phyloP scores from a whole-genome alignment of 1,140 invertebrate species.

The Neodiprion virginianus region DNA sequence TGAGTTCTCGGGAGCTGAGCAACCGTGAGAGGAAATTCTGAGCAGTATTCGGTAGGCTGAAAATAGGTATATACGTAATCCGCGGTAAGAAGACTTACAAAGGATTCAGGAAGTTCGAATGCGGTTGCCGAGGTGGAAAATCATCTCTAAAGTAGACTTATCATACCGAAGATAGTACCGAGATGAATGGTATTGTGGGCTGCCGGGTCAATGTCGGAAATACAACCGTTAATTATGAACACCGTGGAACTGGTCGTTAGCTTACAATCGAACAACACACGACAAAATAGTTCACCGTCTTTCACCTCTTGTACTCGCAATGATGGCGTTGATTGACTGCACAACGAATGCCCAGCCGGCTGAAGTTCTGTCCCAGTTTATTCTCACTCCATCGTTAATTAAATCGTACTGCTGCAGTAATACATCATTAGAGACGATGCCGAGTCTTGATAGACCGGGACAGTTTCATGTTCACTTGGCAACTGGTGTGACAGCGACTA shows the following conservation, averaged over 20 bases:
- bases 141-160: not conserved
- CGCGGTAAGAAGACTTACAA: slow-evolving; percentile 4
- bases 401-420: not conserved
- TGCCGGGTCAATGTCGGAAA: no score
- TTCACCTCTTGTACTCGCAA: not conserved
- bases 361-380: not conserved
- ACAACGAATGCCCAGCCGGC: not conserved
- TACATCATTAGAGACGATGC: not conserved
- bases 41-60: no score
- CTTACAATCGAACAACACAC: not conserved
- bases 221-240: not conserved
- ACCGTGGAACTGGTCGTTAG: no score
- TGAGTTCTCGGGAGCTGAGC: no score
- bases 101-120: not conserved
- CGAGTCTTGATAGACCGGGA: not conserved
- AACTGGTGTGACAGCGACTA: not conserved
- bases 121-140: slow-evolving; percentile 1
- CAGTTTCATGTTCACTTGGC: not conserved
- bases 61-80: not conserved
- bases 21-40: no score
- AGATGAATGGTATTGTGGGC: not conserved
- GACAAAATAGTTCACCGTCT: not conserved
- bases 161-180: not conserved
- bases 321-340: not conserved
- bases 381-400: not conserved